Evolutionary conservation across 2,888 invertebrate species (phyloP).

Genomic region (Caenorhabditis doughertyi): DNA sequence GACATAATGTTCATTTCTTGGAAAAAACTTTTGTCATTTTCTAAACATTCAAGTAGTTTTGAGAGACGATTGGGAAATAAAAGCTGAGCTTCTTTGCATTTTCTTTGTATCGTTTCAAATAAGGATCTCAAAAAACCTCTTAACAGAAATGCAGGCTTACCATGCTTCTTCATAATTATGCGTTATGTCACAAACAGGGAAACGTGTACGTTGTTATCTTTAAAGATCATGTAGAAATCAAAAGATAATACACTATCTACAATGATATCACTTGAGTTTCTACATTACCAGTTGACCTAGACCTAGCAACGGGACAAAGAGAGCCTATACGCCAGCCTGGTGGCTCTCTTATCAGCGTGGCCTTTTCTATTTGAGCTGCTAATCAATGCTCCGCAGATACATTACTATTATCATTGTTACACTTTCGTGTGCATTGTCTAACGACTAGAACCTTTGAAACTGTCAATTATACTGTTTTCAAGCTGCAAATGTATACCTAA

Average conservation of each 20-base stretch:
- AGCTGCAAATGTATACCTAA: background rate
- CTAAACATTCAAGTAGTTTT: too few relatives aligned
- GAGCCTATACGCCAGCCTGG: conserved; percentile 23
- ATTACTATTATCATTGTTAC: conserved; percentile 50
- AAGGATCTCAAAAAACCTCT: too few relatives aligned
- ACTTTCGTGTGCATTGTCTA: conserved; percentile 54
- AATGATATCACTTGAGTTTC: background rate
- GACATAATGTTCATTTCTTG: too few relatives aligned
- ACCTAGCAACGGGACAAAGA: conserved; percentile 22
- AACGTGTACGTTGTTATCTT: background rate
- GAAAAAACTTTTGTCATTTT: too few relatives aligned
- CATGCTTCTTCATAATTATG: too few relatives aligned
- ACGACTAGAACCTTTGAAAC: conserved; percentile 28
- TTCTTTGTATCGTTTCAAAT: too few relatives aligned
- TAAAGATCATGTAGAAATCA: background rate
- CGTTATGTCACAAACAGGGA: too few relatives aligned
- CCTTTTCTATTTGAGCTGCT: conserved; percentile 51
- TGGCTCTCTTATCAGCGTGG: conserved; percentile 53
- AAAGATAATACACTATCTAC: background rate
- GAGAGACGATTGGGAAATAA: too few relatives aligned
- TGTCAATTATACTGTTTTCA: conserved; percentile 27
- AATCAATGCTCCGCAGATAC: conserved; percentile 54
- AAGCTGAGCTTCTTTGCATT: too few relatives aligned
- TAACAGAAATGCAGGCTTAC: too few relatives aligned
- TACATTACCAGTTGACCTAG: conserved; percentile 10